Evolutionary conservation across 2,888 invertebrate genomes (phyloP), one percentile per base, ranked within the genome.

Genomic region (Nomada lathburiana): DNA sequence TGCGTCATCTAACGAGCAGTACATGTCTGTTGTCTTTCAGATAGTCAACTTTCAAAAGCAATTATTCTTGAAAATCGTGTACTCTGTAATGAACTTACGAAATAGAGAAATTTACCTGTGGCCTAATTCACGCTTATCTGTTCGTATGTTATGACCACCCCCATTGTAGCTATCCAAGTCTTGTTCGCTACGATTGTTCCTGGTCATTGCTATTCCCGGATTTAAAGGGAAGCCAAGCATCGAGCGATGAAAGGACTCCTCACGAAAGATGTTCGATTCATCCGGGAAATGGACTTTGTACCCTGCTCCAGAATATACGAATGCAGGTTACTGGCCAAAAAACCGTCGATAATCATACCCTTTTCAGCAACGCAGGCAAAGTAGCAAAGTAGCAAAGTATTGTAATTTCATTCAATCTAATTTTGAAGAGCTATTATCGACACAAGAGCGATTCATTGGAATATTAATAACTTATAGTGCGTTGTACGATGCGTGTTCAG

Each of bases 71-170:
- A 47, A 47, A 13, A 16, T 47, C 47, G 16, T 16, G 47, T 47
- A 47, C 3, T 16, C 47, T 13, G 26, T 20, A 69, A 20, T 16
- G 5, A 23, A 23, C 44, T 23, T 18, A 23, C 20, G 36, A 70
- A 67, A 2, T 26, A 16, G 42, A 67, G 59, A 65, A 55, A 74
- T 80, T 88, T 93, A 94, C 94, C 94, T 94, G 92, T 94, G 94
- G 69, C 92, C 89, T 50, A 93, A 86, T 87, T 94, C 93, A 26
- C 94, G 91, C 63, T 92, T 92, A 85, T 94, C 92, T 42, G 90
- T 90, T 76, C 91, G 89, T 68, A 88, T 82, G 63, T 87, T 87
- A 23, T 88, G 84, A 57, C 84, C 86, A 75, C 92, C 92, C 70
- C 92, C 91, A 26, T 88, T 92, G 85, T 90, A 93, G 77, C 89